These are phyloP conservation scores for Pogonomyrmex barbatus DNA, from an alignment of 1,140 invertebrate species.

Conservation along the genomic window DNA sequence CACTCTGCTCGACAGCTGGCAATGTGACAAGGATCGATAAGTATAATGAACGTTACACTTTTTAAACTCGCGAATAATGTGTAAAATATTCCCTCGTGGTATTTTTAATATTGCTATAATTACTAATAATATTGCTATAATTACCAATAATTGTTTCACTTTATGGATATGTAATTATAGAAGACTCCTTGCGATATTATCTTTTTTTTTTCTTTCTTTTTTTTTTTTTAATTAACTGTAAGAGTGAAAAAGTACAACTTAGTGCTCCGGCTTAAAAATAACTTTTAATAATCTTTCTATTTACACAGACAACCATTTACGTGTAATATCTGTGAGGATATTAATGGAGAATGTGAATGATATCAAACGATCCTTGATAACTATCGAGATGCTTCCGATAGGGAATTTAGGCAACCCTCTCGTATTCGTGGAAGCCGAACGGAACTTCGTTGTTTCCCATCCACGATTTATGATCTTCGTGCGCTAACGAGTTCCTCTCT, in stretches of 20 bases:
- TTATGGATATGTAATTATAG: neutral
- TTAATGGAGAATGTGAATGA: conserved; percentile 42
- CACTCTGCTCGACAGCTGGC: neutral
- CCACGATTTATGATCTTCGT: conserved; percentile 59
- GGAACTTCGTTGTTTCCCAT: conserved; percentile 31
- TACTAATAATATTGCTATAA: neutral
- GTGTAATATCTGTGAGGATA: neutral
- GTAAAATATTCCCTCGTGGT: neutral
- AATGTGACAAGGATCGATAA: neutral
- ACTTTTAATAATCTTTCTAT: neutral
- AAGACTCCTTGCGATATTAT: neutral
- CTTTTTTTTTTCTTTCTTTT: too few species aligned
- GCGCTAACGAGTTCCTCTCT: conserved; percentile 31
- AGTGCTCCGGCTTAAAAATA: neutral
- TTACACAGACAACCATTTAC: neutral
- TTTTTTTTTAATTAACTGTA: too few species aligned
- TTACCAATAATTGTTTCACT: neutral
- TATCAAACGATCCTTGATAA: conserved; percentile 21
- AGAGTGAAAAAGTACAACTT: neutral
- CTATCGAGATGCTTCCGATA: conserved; percentile 31
- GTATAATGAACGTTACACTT: neutral
- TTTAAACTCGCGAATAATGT: neutral
- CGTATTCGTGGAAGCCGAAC: conserved; percentile 29
- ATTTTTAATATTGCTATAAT: neutral
- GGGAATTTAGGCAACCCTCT: neutral